These are phyloP conservation scores for Lipotes vexillifer DNA, from an alignment of 2,113 vertebrate genomes.

Conservation along the genomic window DNA sequence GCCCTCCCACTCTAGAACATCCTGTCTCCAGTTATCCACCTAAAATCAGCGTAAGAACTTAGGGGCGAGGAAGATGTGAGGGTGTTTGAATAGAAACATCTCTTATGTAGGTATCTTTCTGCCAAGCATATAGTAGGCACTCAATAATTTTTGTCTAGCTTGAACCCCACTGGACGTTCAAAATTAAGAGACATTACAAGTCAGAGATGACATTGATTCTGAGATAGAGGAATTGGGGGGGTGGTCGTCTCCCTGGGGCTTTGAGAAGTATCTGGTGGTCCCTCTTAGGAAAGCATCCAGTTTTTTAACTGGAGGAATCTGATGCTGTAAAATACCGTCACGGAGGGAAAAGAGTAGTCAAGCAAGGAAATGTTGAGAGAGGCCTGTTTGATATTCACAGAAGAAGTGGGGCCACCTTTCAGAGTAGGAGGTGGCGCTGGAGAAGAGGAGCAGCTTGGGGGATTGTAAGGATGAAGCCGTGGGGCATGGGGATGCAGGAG, in stretches of 20 bases:
- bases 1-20: accelerated
- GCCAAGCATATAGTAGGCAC: not conserved
- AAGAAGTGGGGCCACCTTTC: not conserved
- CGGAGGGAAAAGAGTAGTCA: conserved; percentile 27
- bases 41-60: not conserved
- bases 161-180: not conserved
- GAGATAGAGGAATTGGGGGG: conserved; percentile 38
- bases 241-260: conserved; percentile 21
- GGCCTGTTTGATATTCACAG: not conserved
- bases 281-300: conserved; percentile 52
- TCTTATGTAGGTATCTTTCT: not conserved
- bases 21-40: not conserved
- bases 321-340: conserved; percentile 30
- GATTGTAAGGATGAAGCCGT: accelerated
- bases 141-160: not conserved
- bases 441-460: not conserved
- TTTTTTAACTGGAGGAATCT: conserved; percentile 54
- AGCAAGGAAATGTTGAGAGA: conserved; percentile 18
- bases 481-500: not conserved
- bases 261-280: conserved; percentile 50
- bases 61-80: not conserved
- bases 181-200: conserved; percentile 55
- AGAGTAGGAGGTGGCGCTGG: not conserved
- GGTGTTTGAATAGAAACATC: not conserved
- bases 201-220: conserved; percentile 55